A percentile compares a stretch with the other conserved stretches of the same genome.
phyloP scores from a whole-genome alignment of 2,113 vertebrate species.

The Toxostoma redivivum region DNA sequence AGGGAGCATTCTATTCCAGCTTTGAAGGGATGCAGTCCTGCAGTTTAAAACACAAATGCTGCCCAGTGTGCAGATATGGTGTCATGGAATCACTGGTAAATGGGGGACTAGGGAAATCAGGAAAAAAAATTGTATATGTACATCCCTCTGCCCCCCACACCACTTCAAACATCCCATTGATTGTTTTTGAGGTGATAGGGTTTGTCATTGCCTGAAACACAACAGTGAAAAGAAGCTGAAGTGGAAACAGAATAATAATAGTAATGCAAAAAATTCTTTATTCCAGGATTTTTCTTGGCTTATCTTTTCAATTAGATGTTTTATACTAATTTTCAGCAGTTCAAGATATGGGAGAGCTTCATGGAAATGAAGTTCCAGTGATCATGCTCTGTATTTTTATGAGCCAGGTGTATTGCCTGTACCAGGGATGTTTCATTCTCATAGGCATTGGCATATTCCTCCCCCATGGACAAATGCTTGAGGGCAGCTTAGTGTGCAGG shows the following conservation, averaged over 20 bases:
- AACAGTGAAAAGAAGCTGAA: neutral
- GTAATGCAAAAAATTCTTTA: neutral
- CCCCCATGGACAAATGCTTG: neutral
- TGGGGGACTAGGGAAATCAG: neutral
- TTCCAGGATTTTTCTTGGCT: neutral
- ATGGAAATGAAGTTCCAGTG: neutral
- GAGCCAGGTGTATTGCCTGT: neutral
- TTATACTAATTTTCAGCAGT: neutral
- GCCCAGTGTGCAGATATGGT: neutral
- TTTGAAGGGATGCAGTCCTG: neutral
- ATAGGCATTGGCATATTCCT: neutral
- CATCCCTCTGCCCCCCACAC: neutral
- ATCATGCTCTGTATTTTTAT: neutral
- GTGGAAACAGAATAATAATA: neutral
- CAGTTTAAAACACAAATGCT: neutral
- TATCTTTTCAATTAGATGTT: neutral
- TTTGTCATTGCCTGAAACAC: neutral
- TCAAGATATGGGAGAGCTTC: neutral
- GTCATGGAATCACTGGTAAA: neutral
- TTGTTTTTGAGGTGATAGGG: neutral
- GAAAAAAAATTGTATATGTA: fast-evolving
- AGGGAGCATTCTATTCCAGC: neutral
- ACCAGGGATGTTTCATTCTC: neutral
- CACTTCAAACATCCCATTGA: neutral
- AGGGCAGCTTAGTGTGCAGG: neutral